Base-by-base conservation (phyloP, 2,888 invertebrate species). In the Actias luna region DNA sequence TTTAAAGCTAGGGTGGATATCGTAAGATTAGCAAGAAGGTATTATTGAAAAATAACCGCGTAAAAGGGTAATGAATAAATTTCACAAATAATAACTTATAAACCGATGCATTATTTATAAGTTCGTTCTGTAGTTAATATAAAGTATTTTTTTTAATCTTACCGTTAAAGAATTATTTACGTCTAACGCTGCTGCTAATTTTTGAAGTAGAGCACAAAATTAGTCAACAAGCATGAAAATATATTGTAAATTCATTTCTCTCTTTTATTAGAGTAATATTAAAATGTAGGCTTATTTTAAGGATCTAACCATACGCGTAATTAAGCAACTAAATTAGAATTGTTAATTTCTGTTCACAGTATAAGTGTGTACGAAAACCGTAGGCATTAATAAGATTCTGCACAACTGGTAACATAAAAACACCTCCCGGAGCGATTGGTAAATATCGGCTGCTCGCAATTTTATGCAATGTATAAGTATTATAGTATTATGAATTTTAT, bases 321-420 rank as follows among this genome's bases (percentile, higher is more conserved):
- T 22, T 22, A 55, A n/a, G 18, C 36, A 52, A 55, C 25, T 39
- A n/a, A 55, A 29, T 55, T 55, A 52, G 25, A 64, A 46, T 67
- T 64, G 59, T 69, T 64, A 22, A 67, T 70, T 67, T 66, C 52
- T 55, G 25, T 52, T 65, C 66, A 61, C 61, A 61, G 67, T 65
- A 57, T 66, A 65, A 64, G 70, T 68, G 71, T 68, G 61, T 63
- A 65, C 64, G 67, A 66, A 67, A 67, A 61, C 64, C 67, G 63
- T 66, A 63, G 61, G 66, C 58, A 65, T 73, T 68, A 66, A 68
- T 69, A 62, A 65, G 61, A 62, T 64, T 69, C 57, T 62, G 57
- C 31, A 62, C 36, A 27, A 64, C 58, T 60, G 60, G 63, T 55
- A 62, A 67, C 67, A 67, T 70, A 70, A 68, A 71, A 67, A 67